A percentile compares a stretch with the other conserved stretches of the same genome.
Evolutionary conservation across 2,888 invertebrate genomes (phyloP).

Genomic region (Cartodere bifasciata): DNA sequence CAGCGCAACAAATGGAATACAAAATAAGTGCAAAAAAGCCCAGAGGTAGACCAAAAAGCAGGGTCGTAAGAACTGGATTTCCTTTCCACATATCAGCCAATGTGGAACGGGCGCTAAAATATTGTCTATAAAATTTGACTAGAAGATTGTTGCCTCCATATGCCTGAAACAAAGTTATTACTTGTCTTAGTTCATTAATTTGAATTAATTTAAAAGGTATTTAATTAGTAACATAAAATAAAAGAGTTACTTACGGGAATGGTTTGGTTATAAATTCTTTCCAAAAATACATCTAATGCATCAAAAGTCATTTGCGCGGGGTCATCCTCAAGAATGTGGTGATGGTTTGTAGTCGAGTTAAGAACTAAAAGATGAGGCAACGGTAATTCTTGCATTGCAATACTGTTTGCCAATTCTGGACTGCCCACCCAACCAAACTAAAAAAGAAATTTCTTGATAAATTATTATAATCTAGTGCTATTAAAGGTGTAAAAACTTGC

Average conservation of each 20-base stretch:
- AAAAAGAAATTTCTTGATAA: too few relatives aligned
- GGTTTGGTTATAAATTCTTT: slow-evolving; percentile 63
- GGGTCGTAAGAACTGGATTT: slow-evolving; percentile 83
- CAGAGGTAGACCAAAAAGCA: slow-evolving; percentile 87
- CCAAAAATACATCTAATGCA: slow-evolving; percentile 61
- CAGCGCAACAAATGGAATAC: slow-evolving; percentile 93
- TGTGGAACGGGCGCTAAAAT: slow-evolving; percentile 72
- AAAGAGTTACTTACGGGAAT: slow-evolving; percentile 48
- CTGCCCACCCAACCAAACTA: slow-evolving; percentile 95
- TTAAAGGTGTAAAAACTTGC: too few relatives aligned
- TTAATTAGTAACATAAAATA: neutral
- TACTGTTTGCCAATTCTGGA: slow-evolving; percentile 82
- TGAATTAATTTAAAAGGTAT: slow-evolving; percentile 1
- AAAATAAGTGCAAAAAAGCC: slow-evolving; percentile 88
- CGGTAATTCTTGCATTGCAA: slow-evolving; percentile 76
- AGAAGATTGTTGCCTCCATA: slow-evolving; percentile 76
- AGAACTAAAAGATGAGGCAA: slow-evolving; percentile 81
- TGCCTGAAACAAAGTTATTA: slow-evolving; percentile 40
- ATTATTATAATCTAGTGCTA: too few relatives aligned
- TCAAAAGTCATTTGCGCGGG: slow-evolving; percentile 34
- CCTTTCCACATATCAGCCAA: slow-evolving; percentile 81
- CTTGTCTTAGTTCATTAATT: neutral
- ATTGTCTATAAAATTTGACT: slow-evolving; percentile 63
- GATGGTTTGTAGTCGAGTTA: slow-evolving; percentile 84
- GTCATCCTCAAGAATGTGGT: slow-evolving; percentile 66